phyloP scores from a whole-genome alignment of 2,113 vertebrate genomes.

The Tychaedon coryphoeus region DNA sequence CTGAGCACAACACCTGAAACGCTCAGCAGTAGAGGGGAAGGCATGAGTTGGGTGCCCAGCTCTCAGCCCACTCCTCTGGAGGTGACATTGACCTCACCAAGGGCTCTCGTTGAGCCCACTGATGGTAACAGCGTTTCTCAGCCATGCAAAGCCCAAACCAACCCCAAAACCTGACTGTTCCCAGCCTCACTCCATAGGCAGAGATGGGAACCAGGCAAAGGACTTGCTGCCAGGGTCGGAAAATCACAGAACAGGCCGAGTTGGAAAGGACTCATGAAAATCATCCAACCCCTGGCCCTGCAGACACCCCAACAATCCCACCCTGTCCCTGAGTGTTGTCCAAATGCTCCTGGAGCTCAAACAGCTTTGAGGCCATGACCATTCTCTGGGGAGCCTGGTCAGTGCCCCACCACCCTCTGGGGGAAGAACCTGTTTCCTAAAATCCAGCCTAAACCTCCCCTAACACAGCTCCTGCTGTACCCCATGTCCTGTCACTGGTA shows the following conservation, averaged over 20 bases:
- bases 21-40: not conserved
- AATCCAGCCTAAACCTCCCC: not conserved
- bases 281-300: not conserved
- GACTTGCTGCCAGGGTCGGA: not conserved
- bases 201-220: not conserved
- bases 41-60: fast-evolving
- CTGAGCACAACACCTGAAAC: not conserved
- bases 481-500: not conserved
- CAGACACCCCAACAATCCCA: not conserved
- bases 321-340: not conserved
- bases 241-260: not conserved
- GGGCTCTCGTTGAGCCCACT: fast-evolving
- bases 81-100: fast-evolving
- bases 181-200: not conserved
- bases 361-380: fast-evolving
- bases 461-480: not conserved
- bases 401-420: not conserved
- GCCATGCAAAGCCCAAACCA: not conserved
- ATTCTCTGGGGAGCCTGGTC: not conserved
- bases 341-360: not conserved
- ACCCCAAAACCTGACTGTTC: fast-evolving
- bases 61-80: not conserved
- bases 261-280: not conserved
- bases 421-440: not conserved
- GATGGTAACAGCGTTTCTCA: not conserved